Evolutionary conservation across 2,797 vertebrate species (phyloP), one percentile per base, ranked within the genome.

Genomic region (Myoxocephalus aenaeus): DNA sequence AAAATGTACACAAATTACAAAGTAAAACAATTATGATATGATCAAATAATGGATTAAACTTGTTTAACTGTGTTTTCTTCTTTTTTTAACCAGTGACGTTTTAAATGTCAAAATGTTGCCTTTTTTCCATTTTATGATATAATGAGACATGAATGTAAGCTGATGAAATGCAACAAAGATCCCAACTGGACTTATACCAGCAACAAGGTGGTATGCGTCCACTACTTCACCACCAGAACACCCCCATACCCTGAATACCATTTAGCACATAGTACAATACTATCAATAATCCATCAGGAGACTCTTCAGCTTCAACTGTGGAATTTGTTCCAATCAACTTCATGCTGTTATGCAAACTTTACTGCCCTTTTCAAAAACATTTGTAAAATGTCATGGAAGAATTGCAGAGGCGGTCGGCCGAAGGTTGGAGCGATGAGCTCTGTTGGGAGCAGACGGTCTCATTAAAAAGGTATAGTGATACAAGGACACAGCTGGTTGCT

Each of bases 381-480:
- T 86, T 85, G 38, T 70, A 44, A 91, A 92, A 93, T 92, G 90
- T 91, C 92, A 93, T 51, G 80, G 67, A 83, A 70, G 73, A 83
- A 80, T 87, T 87, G 75, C 75, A 3, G 67, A 85, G 81, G 81
- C 44, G 36, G 53, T 80, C 11, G 40, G 67, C 48, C 63, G 66
- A 79, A 88, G 81, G 84, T 85, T 81, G 82, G 77, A 70, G 75
- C 20, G 29, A 74, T 50, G 76, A 71, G 83, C 89, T 90, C 87
- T 83, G 89, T 51, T 78, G 85, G 89, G 85, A 92, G 88, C 80
- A 61, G 57, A 75, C 17, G 8, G 46, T 53, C 83, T 90, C 84
- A 92, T 93, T 90, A 93, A 91, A 92, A 91, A 82, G 59, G 87
- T 65, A 83, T 79, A 38, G 71, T 40, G 62, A 22, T 64, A 85